Evolutionary conservation across 2,888 invertebrate genomes (phyloP).

Genomic region (Nymphalis urticae): DNA sequence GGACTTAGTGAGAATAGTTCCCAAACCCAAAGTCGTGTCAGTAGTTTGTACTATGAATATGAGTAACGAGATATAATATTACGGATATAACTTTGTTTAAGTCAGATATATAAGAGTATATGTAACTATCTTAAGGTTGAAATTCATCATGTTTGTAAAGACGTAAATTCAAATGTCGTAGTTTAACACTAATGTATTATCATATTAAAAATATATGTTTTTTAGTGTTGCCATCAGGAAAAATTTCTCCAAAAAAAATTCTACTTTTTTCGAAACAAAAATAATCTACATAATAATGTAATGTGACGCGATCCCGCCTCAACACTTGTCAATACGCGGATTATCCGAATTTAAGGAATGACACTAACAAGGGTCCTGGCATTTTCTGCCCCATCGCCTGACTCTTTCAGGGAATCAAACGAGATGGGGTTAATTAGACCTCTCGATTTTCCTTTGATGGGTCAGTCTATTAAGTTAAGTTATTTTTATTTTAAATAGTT

Average conservation of each 20-base stretch:
- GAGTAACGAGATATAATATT: too few species aligned
- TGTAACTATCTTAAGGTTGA: too few species aligned
- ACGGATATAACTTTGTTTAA: too few species aligned
- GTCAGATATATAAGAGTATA: too few species aligned
- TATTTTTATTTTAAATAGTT: not conserved
- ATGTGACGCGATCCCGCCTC: constrained; percentile 43
- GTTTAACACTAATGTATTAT: too few species aligned
- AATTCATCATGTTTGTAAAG: too few species aligned
- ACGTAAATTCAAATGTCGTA: too few species aligned
- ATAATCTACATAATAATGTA: not conserved
- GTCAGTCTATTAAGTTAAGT: not conserved
- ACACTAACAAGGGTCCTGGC: constrained; percentile 70
- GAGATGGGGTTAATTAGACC: constrained; percentile 36
- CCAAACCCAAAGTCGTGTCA: too few species aligned
- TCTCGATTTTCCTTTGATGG: constrained; percentile 28
- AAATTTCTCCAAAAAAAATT: not conserved
- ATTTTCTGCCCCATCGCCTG: constrained; percentile 55
- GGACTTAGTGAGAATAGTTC: too few species aligned
- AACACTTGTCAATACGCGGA: constrained; percentile 63
- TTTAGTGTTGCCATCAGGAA: too few species aligned
- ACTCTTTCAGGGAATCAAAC: constrained; percentile 27
- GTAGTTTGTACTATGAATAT: too few species aligned
- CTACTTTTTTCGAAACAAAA: not conserved
- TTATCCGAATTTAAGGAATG: constrained; percentile 66
- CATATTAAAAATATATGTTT: too few species aligned